Evolutionary conservation across 2,113 vertebrate species (phyloP), one percentile per base, ranked within the genome.

Genomic region (Sapayoa aenigma): DNA sequence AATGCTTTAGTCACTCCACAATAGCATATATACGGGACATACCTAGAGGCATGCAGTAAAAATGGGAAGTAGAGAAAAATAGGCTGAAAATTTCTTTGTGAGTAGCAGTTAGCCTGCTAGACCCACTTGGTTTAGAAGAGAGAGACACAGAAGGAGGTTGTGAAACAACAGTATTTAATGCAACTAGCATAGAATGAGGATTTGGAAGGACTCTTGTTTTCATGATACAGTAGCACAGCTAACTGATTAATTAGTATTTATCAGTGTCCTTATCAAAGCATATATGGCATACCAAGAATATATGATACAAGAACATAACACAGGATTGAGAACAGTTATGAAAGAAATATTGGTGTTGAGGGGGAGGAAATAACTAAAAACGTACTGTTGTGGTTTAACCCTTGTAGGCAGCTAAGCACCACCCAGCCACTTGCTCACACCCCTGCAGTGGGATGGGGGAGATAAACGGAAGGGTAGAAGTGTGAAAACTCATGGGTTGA

Each of bases 291-390:
- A 87, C 47, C n/a, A 84, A 72, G 82, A 94, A 94, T 94, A 80
- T 87, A 72, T 84, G 86, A 47, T 90, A 63, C 53, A 77, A 84
- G 86, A 92, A 80, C 78, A 63, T 87, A 68, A 84, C 53, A 39
- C 78, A 80, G 53, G 58, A 92, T 67, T 92, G 37, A 37, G 77
- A 92, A 73, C 82, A 80, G 86, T 94, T 92, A 94, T 55, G 78
- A 95, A 95, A 95, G 86, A 92, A 94, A 95, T 80, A 80, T 56
- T 92, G 89, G 52, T 95, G 68, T 92, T 84, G 94, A 92, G 82
- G 82, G 49, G 94, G 85, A 92, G 67, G 77, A 72, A 66, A 62
- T 53, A 62, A 67, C 89, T 84, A 90, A 92, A 95, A 92, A 87
- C 80, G 47, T 63, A 63, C 73, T 80, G 85, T 79, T 87, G 67